These are phyloP conservation scores for Chrysopilus asiliformis DNA, from an alignment of 2,888 invertebrate genomes.

Conservation along the genomic window DNA sequence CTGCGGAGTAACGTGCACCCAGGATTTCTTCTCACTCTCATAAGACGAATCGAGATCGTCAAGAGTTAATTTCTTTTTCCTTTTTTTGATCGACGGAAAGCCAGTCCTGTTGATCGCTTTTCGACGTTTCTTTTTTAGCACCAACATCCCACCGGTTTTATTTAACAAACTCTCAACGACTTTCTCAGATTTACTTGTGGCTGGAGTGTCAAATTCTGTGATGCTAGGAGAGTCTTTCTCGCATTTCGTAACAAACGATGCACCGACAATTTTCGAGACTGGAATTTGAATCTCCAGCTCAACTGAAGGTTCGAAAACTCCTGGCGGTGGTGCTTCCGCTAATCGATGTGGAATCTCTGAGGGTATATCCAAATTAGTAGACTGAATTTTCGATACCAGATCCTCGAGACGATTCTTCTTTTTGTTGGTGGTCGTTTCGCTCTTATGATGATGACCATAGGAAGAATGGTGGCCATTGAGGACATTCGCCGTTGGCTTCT, in stretches of 20 bases:
- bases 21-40: neutral
- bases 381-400: slow-evolving; percentile 47
- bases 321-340: slow-evolving; percentile 41
- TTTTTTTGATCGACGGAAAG: slow-evolving; percentile 71
- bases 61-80: slow-evolving; percentile 47
- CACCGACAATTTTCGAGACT: slow-evolving; percentile 38
- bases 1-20: neutral
- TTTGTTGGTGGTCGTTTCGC: slow-evolving; percentile 45
- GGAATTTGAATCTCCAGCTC: slow-evolving; percentile 55
- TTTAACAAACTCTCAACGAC: slow-evolving; percentile 32
- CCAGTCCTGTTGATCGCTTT: slow-evolving; percentile 77
- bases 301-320: slow-evolving; percentile 55
- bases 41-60: neutral
- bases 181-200: slow-evolving; percentile 16
- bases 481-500: slow-evolving; percentile 11
- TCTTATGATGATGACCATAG: slow-evolving; percentile 38
- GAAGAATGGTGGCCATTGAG: slow-evolving; percentile 42
- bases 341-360: slow-evolving; percentile 11
- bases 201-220: slow-evolving; percentile 19
- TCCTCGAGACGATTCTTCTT: slow-evolving; percentile 52
- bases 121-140: slow-evolving; percentile 47
- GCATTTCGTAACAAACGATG: slow-evolving; percentile 37
- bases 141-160: slow-evolving; percentile 26
- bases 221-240: slow-evolving; percentile 36
- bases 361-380: slow-evolving; percentile 14